phyloP scores from a whole-genome alignment of 92 coral and sea anemone species.

The Virgularia gustaviana region DNA sequence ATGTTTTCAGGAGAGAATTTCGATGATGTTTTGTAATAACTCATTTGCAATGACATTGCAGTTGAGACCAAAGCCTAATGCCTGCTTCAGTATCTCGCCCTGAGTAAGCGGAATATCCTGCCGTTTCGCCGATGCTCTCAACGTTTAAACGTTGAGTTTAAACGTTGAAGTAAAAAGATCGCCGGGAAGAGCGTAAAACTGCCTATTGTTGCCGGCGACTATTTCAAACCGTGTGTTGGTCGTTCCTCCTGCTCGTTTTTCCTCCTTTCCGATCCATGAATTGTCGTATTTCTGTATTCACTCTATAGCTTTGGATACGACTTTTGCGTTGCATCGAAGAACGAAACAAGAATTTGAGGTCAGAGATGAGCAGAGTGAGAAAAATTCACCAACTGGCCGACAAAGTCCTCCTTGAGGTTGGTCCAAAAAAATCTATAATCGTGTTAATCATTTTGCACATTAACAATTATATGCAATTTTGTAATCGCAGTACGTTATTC shows the following conservation, averaged over 20 bases:
- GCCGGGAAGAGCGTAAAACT: too few relatives aligned
- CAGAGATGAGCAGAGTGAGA: constrained; percentile 63
- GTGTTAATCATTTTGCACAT: background rate
- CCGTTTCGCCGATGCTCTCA: too few relatives aligned
- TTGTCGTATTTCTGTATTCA: background rate
- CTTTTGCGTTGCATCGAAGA: constrained; percentile 30
- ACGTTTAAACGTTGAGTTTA: too few relatives aligned
- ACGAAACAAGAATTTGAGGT: constrained; percentile 70
- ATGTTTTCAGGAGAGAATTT: too few relatives aligned
- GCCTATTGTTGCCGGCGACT: too few relatives aligned
- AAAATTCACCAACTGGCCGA: constrained; percentile 31
- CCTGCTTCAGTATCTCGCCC: too few relatives aligned
- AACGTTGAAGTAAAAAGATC: too few relatives aligned
- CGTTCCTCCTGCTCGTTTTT: background rate
- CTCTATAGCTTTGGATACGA: constrained; percentile 25
- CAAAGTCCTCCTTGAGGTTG: constrained; percentile 18
- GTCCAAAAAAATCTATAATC: background rate
- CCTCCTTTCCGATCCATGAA: background rate
- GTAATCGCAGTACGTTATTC: too few relatives aligned
- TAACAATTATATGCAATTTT: constrained; percentile 34
- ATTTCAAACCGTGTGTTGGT: background rate
- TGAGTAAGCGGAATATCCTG: too few relatives aligned
- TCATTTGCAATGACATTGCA: too few relatives aligned
- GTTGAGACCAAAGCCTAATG: too few relatives aligned
- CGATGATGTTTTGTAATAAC: too few relatives aligned